These are phyloP conservation scores for Rhogogaster chlorosoma DNA, from an alignment of 2,888 invertebrate genomes.

Conservation along the genomic window DNA sequence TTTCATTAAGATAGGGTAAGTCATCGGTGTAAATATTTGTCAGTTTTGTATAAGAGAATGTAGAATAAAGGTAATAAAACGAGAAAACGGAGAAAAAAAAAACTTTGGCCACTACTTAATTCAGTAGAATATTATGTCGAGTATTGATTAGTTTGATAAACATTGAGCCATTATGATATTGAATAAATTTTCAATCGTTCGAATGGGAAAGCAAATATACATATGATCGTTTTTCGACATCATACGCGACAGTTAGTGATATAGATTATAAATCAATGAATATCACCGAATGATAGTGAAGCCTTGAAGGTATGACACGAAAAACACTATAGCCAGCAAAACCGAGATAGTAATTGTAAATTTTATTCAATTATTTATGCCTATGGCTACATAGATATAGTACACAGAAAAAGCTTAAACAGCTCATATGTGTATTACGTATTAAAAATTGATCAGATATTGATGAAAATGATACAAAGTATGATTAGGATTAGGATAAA, in stretches of 20 bases:
- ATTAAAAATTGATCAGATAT: background rate
- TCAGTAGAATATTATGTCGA: background rate
- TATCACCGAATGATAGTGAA: background rate
- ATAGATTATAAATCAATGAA: background rate
- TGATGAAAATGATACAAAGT: background rate
- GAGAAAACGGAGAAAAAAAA: too few relatives aligned
- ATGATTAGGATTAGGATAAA: background rate
- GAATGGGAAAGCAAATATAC: background rate
- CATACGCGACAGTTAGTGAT: background rate
- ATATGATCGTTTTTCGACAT: background rate
- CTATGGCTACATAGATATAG: background rate
- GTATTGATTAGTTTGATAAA: background rate
- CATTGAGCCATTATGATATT: background rate
- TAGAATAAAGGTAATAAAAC: slow-evolving; percentile 9
- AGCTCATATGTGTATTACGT: background rate
- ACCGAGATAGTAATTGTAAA: background rate
- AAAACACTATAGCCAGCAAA: background rate
- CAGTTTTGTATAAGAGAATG: slow-evolving; percentile 24
- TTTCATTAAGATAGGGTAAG: slow-evolving; percentile 12
- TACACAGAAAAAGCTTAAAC: background rate
- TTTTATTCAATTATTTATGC: background rate
- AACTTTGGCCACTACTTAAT: background rate
- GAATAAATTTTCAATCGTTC: background rate
- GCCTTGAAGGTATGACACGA: background rate
- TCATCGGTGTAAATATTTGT: slow-evolving; percentile 31